Base-by-base conservation (phyloP, 2,113 vertebrate species). In the Ivindomyrus marchei region DNA sequence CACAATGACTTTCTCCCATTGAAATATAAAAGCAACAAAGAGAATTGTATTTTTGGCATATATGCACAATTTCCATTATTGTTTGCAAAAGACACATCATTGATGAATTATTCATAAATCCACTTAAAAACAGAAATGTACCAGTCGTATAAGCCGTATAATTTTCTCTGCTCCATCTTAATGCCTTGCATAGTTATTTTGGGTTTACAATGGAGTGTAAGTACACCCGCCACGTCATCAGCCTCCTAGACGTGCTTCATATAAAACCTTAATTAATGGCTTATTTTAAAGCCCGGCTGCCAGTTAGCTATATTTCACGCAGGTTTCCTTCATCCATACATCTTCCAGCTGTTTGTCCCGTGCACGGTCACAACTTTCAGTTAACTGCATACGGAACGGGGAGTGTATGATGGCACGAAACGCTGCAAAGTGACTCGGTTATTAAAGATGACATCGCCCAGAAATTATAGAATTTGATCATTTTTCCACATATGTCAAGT, bases 51-150 rank as follows among this genome's bases (percentile, higher is more conserved):
- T 80, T 36, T 80, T 70, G 62, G 74, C 74, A 80, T 27, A 80
- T 80, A 80, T 80, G 74, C 17, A 19, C 74, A 36, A 80, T 80
- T 77, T 39, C 5, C 36, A 42, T 80, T 80, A 80, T 42, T 39
- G 74, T 42, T 80, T 42, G 62, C 62, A 70, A 70, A 70, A 31
- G 62, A 70, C 62, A 80, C 36, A 80, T 80, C 17, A 42, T 80
- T 80, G 74, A 80, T 80, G 74, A 39, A 80, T 80, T 80, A 80
- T 80, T 80, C 74, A 80, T 80, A 39, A 80, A 70, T 70, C 62
- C 17, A 80, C 74, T 80, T 80, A 80, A 80, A 80, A 42, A 80
- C 36, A 80, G 74, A 80, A 19, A 19, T 80, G 36, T 19, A 42
- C 74, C 11, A 42, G 74, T 42, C 6, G 62, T 80, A 42, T 36